Conservation (phyloP, 2,888 invertebrate genomes). For the Aphodius granarius region DNA sequence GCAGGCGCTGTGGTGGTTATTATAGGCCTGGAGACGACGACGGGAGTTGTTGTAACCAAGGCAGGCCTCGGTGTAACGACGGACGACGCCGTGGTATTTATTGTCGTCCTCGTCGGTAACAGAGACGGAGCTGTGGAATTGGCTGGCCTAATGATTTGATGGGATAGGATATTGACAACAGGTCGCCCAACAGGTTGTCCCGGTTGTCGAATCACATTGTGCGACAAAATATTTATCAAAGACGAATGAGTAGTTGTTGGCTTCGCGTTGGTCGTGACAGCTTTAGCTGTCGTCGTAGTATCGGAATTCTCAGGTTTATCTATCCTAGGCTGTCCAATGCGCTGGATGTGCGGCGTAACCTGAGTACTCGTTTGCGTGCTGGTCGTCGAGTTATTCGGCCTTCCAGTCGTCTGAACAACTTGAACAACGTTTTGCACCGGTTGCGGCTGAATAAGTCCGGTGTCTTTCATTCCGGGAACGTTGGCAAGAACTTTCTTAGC, state of each 20-base stretch:
- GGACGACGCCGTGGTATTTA: constrained; percentile 37
- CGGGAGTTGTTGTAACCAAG: too few relatives aligned
- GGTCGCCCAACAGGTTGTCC: constrained; percentile 44
- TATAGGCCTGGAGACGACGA: too few relatives aligned
- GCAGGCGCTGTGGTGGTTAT: too few relatives aligned
- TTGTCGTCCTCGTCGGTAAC: constrained; percentile 35
- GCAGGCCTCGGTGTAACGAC: not conserved
- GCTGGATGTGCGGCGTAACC: constrained; percentile 55
- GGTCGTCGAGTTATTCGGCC: constrained; percentile 40
- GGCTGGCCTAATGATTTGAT: constrained; percentile 49
- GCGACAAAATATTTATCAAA: constrained; percentile 58
- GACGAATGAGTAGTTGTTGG: constrained; percentile 49
- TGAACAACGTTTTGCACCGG: constrained; percentile 51
- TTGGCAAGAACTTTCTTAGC: constrained; percentile 53
- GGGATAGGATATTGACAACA: constrained; percentile 51
- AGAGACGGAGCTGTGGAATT: constrained; percentile 32
- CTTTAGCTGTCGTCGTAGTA: constrained; percentile 25
- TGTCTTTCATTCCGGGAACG: constrained; percentile 61
- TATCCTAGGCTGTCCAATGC: constrained; percentile 53
- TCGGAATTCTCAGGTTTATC: constrained; percentile 44
- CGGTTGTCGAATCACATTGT: constrained; percentile 55
- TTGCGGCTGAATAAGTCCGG: constrained; percentile 63
- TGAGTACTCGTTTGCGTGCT: constrained; percentile 52
- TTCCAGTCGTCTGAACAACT: constrained; percentile 52
- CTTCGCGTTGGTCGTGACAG: constrained; percentile 33